phyloP scores from a whole-genome alignment of 2,888 invertebrate species.

The Mycogona germanica region DNA sequence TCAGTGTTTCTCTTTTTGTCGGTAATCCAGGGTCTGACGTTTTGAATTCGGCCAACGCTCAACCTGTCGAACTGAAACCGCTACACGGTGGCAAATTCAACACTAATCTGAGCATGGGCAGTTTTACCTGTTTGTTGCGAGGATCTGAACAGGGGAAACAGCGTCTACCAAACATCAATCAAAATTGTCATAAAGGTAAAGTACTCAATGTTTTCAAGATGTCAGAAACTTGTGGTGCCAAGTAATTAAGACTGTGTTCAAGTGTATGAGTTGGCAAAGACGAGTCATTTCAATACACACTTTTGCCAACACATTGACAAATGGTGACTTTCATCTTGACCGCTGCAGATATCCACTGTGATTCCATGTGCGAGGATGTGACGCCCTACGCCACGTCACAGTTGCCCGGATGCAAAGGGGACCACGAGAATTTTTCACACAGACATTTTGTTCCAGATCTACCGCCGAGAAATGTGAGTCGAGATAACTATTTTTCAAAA shows the following conservation, averaged over 20 bases:
- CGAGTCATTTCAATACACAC: too few species aligned
- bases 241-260: neutral
- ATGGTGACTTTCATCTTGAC: too few species aligned
- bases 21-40: conserved; percentile 2
- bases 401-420: conserved; percentile 13
- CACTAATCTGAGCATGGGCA: conserved; percentile 15
- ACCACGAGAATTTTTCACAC: conserved; percentile 7
- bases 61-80: conserved; percentile 13
- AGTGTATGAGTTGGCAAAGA: too few species aligned
- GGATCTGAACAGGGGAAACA: conserved; percentile 11
- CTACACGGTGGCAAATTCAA: conserved; percentile 13
- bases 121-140: conserved; percentile 15
- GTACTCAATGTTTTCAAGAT: neutral
- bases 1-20: too few species aligned
- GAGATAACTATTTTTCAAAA: too few species aligned
- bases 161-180: conserved; percentile 5
- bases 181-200: conserved; percentile 9
- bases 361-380: conserved; percentile 11
- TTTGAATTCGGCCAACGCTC: conserved; percentile 4
- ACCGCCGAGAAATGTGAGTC: conserved; percentile 15
- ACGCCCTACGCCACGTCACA: conserved; percentile 18
- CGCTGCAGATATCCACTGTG: conserved; percentile 2
- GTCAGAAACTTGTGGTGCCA: neutral
- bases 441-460: conserved; percentile 13
- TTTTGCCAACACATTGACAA: too few species aligned